These are phyloP conservation scores for Lycocerus yunnanus DNA, from an alignment of 2,888 invertebrate genomes.

Conservation along the genomic window DNA sequence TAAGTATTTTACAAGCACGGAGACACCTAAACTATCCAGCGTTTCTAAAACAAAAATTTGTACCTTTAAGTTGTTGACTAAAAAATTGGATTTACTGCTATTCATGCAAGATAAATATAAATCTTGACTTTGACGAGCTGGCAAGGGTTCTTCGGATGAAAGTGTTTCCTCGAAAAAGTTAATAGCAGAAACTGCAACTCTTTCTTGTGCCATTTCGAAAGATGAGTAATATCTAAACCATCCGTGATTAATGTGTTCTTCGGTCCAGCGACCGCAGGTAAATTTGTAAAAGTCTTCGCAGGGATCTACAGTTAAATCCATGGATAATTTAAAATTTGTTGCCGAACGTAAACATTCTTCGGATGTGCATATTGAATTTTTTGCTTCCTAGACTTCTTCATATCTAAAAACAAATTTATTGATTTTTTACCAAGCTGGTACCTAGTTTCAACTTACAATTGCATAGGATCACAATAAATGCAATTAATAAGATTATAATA, in stretches of 20 bases:
- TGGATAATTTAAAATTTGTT: constrained; percentile 72
- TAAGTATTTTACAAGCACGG: constrained; percentile 65
- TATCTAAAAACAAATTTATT: constrained; percentile 4
- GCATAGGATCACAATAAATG: constrained; percentile 58
- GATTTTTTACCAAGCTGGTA: not conserved
- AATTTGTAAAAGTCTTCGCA: constrained; percentile 83
- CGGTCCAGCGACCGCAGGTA: constrained; percentile 76
- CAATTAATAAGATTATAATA: constrained; percentile 60
- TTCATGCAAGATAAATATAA: constrained; percentile 75
- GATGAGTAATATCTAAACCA: constrained; percentile 72
- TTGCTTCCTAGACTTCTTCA: not conserved
- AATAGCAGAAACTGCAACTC: constrained; percentile 66
- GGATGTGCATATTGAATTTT: constrained; percentile 60
- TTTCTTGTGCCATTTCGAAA: constrained; percentile 70
- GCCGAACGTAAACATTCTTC: constrained; percentile 74
- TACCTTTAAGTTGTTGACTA: not conserved
- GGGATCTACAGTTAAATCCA: constrained; percentile 73
- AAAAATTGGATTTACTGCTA: constrained; percentile 57
- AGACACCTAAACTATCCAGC: constrained; percentile 64
- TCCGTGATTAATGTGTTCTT: constrained; percentile 75
- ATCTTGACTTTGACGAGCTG: constrained; percentile 69
- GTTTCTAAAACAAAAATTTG: constrained; percentile 57
- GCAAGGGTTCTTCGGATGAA: constrained; percentile 59
- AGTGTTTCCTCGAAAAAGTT: constrained; percentile 65
- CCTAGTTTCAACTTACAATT: constrained; percentile 37